Evolutionary conservation across 2,888 invertebrate genomes (phyloP), one percentile per base, ranked within the genome.

Genomic region (Caenorhabditis afra): DNA sequence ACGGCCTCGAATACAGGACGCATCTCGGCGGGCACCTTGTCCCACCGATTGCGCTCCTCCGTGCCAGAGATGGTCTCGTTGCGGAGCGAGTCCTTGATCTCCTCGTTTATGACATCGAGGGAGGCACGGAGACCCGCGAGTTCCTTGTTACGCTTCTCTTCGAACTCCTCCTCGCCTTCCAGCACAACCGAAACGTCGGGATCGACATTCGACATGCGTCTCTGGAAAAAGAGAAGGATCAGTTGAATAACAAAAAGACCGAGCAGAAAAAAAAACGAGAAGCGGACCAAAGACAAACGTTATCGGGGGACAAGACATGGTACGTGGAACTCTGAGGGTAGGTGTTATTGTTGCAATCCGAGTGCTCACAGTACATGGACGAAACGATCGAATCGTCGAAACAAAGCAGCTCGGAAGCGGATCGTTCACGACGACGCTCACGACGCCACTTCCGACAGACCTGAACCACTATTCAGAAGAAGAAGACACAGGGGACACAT

Each of bases 81-180:
- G 18, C 70, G 58, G 11, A 79, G 58, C 20, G 70, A 70, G 64
- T 79, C 79, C 53, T 79, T 66, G 52, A 79, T 73, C 57, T 79
- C 79, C 4, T 59, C 66, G 52, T 79, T 79, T 18, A 71, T 55
- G 18, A 39, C 49, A 3, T 71, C 62, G 18, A 71, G 71, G 8
- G 55, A 49, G 1, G 57, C n/a, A 29, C 71, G 71, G 14, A 71
- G 71, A 1, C 23, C n/a, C 0, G 37, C 45, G 10, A 74, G 57
- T 35, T 74, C 65, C 14, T 52, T 65, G 35, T 66, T 41, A 8
- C 74, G 58, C n/a, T 65, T 45, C 12, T 57, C 44, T 23, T 78
- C 78, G 20, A 78, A 78, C 18, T 78, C 71, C 20, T 78, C 78
- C 18, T 78, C 77, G 47, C 77, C 77, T 8, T 70, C 70, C 16